Evolutionary conservation across 1,140 invertebrate species (phyloP), one percentile per base, ranked within the genome.

Genomic region (Penaeus japonicus): DNA sequence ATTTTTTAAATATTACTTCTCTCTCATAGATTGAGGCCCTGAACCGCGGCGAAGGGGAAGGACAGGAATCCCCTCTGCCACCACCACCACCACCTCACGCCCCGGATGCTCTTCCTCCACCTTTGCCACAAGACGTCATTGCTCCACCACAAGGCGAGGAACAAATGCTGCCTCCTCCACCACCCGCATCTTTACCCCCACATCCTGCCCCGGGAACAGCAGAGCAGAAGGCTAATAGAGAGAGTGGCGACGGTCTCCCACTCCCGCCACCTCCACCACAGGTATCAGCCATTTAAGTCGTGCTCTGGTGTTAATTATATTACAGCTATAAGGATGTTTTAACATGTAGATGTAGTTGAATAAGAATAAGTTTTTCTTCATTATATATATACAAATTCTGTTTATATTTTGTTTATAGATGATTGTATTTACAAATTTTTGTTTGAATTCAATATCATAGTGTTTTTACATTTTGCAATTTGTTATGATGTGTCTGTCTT

Each of bases 191-290:
- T 88, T 89, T 73, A 53, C 90, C 59, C 81, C 90, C 73, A 77
- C 90, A 53, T 83, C 90, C 85, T 65, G n/a, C 65, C 30, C 81
- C 79, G 12, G 27, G 12, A 3, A 70, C 75, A 5, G 62, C 32
- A 53, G 82, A 87, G 15, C 54, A 62, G n/a, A 83, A 82, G 62
- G 55, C 70, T 22, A 35, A 70, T 57, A 65, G 35, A 70, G 65
- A 73, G 30, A 57, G 39, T 20, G 84, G 84, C 59, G 89, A 91
- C 4, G 62, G 53, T 30, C 65, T 87, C 3, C 73, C 89, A 32
- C 91, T 90, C 53, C 89, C 91, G 47, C 91, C 91, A 55, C 91
- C 90, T 27, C 89, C 89, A 24, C 84, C 90, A 39, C 84, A 89
- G 59, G 86, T 91, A 87, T 87, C 54, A 15, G 22, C 10, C 27